Evolutionary conservation across 2,888 invertebrate genomes (phyloP), one percentile per base, ranked within the genome.

Genomic region (Andrena flavipes): DNA sequence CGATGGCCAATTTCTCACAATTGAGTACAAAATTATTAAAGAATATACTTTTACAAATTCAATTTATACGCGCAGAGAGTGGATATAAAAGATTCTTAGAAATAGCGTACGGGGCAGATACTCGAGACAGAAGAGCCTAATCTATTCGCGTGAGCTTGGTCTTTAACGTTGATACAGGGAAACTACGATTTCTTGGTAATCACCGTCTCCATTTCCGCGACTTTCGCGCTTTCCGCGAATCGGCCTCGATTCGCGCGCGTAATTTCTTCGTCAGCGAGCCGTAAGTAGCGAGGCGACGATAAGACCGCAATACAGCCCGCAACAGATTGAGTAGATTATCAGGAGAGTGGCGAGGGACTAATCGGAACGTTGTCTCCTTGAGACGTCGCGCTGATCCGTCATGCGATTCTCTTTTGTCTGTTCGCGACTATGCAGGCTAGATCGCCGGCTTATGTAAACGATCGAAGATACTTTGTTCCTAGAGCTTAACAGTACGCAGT

Each of bases 341-440:
- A 23, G n/a, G 30, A 23, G 29, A 33, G 26, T 29, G 26, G 42
- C 35, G 60, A 59, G 69, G 56, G 35, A 33, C 10, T 49, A 71
- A 86, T 86, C 85, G 76, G 67, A 67, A 78, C 68, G 65, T 64
- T 35, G 60, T 84, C 80, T 74, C 84, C 84, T 84, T 84, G 84
- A 84, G 60, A 84, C 62, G 84, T 77, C 84, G 49, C 60, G 49
- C 35, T 65, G 80, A 83, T 83, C 73, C 71, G 80, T 74, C 80
- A 70, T 77, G 73, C 77, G 73, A 80, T 77, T 84, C 80, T 56
- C 80, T 77, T 73, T 84, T 73, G 76, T 80, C 63, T 63, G 62
- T 35, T 80, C 79, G 71, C 42, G 78, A 8, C 48, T 59, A 64
- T 49, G 54, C 63, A 70, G 51, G 20, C 48, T 60, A 49, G 49